Conservation (phyloP, 1,140 invertebrate species). For the Aphaenogaster ashmeadi region DNA sequence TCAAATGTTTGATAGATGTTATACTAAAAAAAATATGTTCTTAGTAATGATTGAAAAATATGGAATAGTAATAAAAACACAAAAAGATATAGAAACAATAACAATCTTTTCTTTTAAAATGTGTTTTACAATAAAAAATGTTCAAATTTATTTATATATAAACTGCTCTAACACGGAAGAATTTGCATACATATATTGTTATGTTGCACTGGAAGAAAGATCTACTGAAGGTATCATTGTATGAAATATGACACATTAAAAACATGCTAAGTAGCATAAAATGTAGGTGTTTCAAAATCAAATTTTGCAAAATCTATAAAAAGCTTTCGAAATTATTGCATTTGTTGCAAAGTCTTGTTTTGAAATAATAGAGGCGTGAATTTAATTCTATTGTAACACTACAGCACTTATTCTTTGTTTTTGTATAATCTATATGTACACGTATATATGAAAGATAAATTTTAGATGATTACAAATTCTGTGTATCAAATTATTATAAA, state of each 20-base stretch:
- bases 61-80: not conserved
- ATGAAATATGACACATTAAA: slow-evolving; percentile 41
- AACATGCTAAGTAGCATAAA: slow-evolving; percentile 17
- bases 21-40: slow-evolving; percentile 29
- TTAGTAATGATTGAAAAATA: slow-evolving; percentile 44
- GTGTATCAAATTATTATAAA: slow-evolving; percentile 22
- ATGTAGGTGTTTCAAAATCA: slow-evolving; percentile 53
- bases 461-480: slow-evolving; percentile 13
- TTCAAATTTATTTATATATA: slow-evolving; percentile 34
- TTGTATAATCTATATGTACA: not conserved
- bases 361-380: slow-evolving; percentile 42
- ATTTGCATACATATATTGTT: slow-evolving; percentile 56
- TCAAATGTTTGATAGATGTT: slow-evolving; percentile 42
- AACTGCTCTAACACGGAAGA: slow-evolving; percentile 65
- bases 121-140: slow-evolving; percentile 45
- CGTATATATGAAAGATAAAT: slow-evolving; percentile 1
- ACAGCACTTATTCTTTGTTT: not conserved
- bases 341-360: slow-evolving; percentile 49
- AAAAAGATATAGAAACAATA: slow-evolving; percentile 4
- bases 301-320: slow-evolving; percentile 41
- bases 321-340: slow-evolving; percentile 64
- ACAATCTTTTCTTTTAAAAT: slow-evolving; percentile 20
- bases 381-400: slow-evolving; percentile 37
- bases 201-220: slow-evolving; percentile 60
- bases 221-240: slow-evolving; percentile 15